Evolutionary conservation across 2,888 invertebrate genomes (phyloP).

Genomic region (Leptinotarsa peninsularis): DNA sequence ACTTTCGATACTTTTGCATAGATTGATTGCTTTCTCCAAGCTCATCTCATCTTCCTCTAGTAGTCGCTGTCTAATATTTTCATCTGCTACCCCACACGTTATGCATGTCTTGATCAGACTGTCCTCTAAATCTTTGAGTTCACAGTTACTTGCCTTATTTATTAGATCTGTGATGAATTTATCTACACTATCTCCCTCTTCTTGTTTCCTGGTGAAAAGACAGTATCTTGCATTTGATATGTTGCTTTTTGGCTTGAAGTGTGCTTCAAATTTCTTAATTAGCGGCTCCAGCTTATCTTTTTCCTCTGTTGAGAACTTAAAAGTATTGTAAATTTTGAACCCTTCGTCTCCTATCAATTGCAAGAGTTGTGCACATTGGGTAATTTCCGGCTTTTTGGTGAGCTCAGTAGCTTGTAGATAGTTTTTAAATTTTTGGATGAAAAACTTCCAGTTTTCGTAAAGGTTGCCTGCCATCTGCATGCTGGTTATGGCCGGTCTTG

Average conservation of each 20-base stretch:
- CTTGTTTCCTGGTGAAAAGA: neutral
- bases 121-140: neutral
- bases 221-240: slow-evolving; percentile 2
- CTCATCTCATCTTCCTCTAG: neutral
- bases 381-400: no score
- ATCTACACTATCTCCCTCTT: neutral
- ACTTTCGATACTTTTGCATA: no score
- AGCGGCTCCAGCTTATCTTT: slow-evolving; percentile 11
- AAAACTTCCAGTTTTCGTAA: no score
- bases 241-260: neutral
- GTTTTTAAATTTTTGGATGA: no score
- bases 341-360: no score
- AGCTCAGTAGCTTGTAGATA: no score
- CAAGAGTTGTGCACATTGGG: no score
- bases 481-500: no score
- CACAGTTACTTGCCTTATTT: neutral
- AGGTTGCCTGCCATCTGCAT: no score
- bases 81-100: slow-evolving; percentile 4
- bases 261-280: neutral
- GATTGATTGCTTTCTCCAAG: neutral
- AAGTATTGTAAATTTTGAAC: neutral
- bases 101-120: slow-evolving; percentile 12
- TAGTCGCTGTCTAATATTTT: slow-evolving; percentile 1
- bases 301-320: slow-evolving; percentile 1
- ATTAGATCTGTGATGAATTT: slow-evolving; percentile 8